Base-by-base conservation (phyloP, 2,888 invertebrate genomes). In the Watsonalla binaria region DNA sequence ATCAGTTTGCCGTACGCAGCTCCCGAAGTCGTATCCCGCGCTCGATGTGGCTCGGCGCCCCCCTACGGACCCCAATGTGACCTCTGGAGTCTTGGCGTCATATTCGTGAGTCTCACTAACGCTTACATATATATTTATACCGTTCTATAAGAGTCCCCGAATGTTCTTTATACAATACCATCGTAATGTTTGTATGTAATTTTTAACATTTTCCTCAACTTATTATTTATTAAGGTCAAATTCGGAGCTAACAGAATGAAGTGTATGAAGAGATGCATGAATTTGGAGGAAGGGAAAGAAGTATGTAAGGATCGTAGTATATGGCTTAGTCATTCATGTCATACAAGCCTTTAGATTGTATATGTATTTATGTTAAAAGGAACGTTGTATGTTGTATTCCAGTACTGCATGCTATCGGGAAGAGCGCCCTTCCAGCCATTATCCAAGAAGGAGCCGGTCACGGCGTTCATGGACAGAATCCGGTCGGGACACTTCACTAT, bases 81-180 rank as follows among this genome's bases (percentile, higher is more conserved):
- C 89, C 90, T 98, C 56, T 99, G 99, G 98, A 97, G 98, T 65
- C 91, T 99, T 0, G 99, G 99, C 0, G 98, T 98, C 2, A 96
- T 98, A 62, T 89, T 98, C 80, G 95, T 95, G 66, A 90, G 92
- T 82, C 24, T 61, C 45, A 45, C 9, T 54, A 11, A 35, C 13
- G 39, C n/a, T 8, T 24, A 42, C 11, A n/a, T n/a, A n/a, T n/a
- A n/a, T n/a, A n/a, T n/a, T n/a, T n/a, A n/a, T n/a, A n/a, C n/a
- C n/a, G n/a, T n/a, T n/a, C n/a, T n/a, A n/a, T n/a, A n/a, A n/a
- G n/a, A n/a, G n/a, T n/a, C n/a, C n/a, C n/a, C n/a, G n/a, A n/a
- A n/a, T n/a, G n/a, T n/a, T n/a, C n/a, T n/a, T n/a, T n/a, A n/a
- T n/a, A n/a, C n/a, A n/a, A n/a, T n/a, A n/a, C n/a, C n/a, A n/a